These are phyloP conservation scores for Agapornis roseicollis DNA, from an alignment of 2,113 vertebrate genomes.

Conservation along the genomic window DNA sequence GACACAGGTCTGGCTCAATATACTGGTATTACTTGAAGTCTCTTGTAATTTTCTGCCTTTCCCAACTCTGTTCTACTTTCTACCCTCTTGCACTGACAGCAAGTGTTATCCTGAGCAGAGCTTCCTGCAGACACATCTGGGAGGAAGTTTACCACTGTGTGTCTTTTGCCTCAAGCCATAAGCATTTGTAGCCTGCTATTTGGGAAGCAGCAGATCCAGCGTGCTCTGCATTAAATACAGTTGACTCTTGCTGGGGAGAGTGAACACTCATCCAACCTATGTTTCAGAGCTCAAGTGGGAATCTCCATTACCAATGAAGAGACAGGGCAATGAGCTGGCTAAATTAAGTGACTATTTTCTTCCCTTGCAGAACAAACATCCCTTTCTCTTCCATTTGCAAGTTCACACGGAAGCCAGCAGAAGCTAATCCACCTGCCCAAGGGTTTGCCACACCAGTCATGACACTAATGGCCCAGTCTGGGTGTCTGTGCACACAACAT, in stretches of 20 bases:
- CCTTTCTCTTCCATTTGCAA: neutral
- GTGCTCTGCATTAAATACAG: neutral
- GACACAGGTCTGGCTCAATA: neutral
- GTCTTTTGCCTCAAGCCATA: neutral
- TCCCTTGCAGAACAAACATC: neutral
- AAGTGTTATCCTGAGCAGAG: neutral
- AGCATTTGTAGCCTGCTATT: neutral
- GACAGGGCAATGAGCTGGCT: neutral
- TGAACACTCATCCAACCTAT: neutral
- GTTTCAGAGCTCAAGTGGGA: neutral
- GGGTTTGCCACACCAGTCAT: neutral
- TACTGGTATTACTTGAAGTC: neutral
- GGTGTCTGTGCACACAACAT: neutral
- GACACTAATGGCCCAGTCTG: neutral
- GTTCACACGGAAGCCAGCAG: neutral
- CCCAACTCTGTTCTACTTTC: neutral
- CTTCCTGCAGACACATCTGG: neutral
- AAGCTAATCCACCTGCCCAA: neutral
- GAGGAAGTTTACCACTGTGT: neutral
- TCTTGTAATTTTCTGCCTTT: neutral
- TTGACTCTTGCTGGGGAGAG: neutral
- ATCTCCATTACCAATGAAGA: neutral
- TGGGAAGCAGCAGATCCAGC: neutral
- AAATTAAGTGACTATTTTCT: neutral
- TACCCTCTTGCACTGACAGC: neutral